These are phyloP conservation scores for Cebus imitator DNA, from an alignment of 2,113 vertebrate genomes.

Conservation along the genomic window DNA sequence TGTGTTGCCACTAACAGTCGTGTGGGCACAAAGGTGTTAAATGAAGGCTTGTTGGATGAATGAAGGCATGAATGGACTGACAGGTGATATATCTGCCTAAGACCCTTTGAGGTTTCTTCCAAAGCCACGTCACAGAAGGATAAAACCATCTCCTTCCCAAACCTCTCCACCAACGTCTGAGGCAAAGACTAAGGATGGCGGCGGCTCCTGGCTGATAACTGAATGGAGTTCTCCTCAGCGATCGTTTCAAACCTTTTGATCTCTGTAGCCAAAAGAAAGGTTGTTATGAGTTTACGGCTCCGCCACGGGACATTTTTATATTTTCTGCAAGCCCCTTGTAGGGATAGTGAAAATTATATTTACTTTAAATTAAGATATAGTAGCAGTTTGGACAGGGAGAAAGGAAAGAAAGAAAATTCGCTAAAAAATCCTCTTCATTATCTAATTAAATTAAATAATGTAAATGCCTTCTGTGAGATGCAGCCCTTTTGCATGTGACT, in stretches of 20 bases:
- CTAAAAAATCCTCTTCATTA: not conserved
- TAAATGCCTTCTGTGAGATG: not conserved
- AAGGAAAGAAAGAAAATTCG: not conserved
- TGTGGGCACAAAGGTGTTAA: not conserved
- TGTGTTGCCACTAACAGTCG: not conserved
- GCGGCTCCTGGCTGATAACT: not conserved
- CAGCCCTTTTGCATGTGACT: not conserved
- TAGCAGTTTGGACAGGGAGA: not conserved
- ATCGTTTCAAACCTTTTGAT: not conserved
- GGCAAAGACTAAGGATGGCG: not conserved
- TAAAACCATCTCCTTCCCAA: not conserved
- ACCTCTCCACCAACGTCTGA: not conserved
- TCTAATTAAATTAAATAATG: not conserved
- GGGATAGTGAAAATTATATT: not conserved
- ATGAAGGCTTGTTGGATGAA: not conserved
- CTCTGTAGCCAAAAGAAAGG: not conserved
- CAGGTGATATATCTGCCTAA: not conserved
- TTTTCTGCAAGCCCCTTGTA: not conserved
- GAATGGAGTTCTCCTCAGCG: not conserved
- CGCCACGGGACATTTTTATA: not conserved
- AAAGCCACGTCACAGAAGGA: not conserved
- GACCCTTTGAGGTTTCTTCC: not conserved
- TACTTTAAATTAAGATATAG: constrained; percentile 8
- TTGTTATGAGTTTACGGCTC: not conserved
- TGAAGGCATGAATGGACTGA: not conserved